These are phyloP conservation scores for Drosophila robusta DNA, from an alignment of 2,888 invertebrate genomes.

Conservation along the genomic window DNA sequence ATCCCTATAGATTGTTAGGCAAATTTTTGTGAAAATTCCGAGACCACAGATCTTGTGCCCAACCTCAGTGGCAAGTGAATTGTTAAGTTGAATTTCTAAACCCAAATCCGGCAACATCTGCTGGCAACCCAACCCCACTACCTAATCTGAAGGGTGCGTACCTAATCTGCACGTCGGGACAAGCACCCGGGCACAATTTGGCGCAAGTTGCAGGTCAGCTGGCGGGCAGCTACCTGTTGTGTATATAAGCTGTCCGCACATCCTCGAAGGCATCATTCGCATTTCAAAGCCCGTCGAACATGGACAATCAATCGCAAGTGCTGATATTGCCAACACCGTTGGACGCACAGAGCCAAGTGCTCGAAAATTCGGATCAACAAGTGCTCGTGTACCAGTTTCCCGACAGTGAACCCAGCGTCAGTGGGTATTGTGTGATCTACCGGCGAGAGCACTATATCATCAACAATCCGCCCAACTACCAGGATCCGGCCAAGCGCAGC, in stretches of 20 bases:
- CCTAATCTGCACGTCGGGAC: slow-evolving; percentile 10
- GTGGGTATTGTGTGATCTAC: slow-evolving; percentile 64
- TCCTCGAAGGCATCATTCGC: slow-evolving; percentile 34
- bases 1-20: too few species aligned
- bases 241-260: slow-evolving; percentile 44
- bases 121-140: neutral
- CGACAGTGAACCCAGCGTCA: slow-evolving; percentile 11
- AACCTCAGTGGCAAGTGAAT: neutral
- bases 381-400: slow-evolving; percentile 57
- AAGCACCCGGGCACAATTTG: neutral
- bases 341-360: slow-evolving; percentile 49
- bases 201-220: neutral
- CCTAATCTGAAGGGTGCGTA: slow-evolving; percentile 3
- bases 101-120: neutral
- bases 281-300: slow-evolving; percentile 18
- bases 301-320: slow-evolving; percentile 52
- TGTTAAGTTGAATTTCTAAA: neutral
- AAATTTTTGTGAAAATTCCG: too few species aligned
- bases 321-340: slow-evolving; percentile 51
- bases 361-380: slow-evolving; percentile 54
- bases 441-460: slow-evolving; percentile 63
- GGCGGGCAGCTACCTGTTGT: slow-evolving; percentile 38
- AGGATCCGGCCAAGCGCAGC: slow-evolving; percentile 62
- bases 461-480: slow-evolving; percentile 56
- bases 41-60: too few species aligned